Base-by-base conservation (phyloP, 2,113 vertebrate species). In the Pitta sordida region DNA sequence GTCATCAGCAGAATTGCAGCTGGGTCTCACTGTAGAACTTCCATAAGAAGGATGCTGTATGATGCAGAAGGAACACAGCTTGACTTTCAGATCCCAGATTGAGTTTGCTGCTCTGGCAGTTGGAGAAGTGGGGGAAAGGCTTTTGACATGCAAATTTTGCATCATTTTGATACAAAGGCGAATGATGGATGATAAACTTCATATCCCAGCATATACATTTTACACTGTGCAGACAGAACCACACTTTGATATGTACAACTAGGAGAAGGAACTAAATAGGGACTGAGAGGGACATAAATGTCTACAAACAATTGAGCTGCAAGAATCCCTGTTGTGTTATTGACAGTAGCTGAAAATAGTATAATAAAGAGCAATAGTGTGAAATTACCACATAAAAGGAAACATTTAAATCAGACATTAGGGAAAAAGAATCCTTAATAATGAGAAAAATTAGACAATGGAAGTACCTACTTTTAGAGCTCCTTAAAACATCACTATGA, bases 141-240 rank as follows among this genome's bases (percentile, higher is more conserved):
- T 96, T 93, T 96, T 94, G 93, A 93, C 90, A 94, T 95, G 94
- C 87, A 95, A 90, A 96, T 94, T 77, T 49, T 34, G 29, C 83
- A 15, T 43, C 34, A 43, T 89, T 94, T 94, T 29, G 63, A 84
- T 91, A 80, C 63, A 90, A 89, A 92, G 55, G 84, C 23, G n/a
- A 91, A 30, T 90, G 87, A 85, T 67, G 59, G 71, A 26, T 76
- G 93, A 52, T 48, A 77, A 93, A 85, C 86, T 63, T 21, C 15
- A 23, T 39, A 49, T 65, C 29, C 70, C 83, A 41, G 84, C 73
- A 51, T 4, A 20, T 4, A 24, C 21, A 24, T 58, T 76, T 51
- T 51, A 9, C 56, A 58, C 64, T 15, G 69, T 24, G 88, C 91
- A 87, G 65, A 7, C 55, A 55, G 64, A 75, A 69, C 37, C 67